A percentile compares a stretch with the other conserved stretches of the same genome.
phyloP scores from a whole-genome alignment of 2,888 invertebrate species.

The Ophioninae sp. region DNA sequence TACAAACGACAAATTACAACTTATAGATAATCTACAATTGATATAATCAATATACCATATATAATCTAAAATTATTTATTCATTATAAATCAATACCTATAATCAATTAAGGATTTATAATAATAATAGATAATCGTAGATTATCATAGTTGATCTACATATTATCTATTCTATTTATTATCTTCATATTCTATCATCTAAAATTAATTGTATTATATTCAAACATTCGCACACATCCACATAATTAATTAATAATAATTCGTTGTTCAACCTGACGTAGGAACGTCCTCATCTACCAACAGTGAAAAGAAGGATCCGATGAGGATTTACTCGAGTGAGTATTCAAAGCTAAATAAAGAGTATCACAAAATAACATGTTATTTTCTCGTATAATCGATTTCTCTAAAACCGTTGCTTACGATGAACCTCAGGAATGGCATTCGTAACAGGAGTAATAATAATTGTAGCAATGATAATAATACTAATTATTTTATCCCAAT shows the following conservation, averaged over 20 bases:
- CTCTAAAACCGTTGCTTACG: neutral
- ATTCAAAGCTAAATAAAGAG: conserved; percentile 26
- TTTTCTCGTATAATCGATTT: neutral
- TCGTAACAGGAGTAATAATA: conserved; percentile 8
- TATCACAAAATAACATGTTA: neutral
- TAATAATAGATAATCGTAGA: neutral
- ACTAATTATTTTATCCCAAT: neutral
- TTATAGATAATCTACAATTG: too few relatives aligned
- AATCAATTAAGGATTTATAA: neutral
- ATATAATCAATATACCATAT: too few relatives aligned
- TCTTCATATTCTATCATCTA: neutral
- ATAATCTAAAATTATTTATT: too few relatives aligned
- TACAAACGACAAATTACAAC: too few relatives aligned
- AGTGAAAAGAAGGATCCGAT: conserved; percentile 64
- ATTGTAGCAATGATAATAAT: neutral
- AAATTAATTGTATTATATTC: neutral
- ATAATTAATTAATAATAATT: too few relatives aligned
- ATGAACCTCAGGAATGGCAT: conserved; percentile 4
- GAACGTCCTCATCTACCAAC: neutral
- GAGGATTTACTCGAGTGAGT: conserved; percentile 76
- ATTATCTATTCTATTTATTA: neutral
- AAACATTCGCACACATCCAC: neutral
- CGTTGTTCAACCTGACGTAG: conserved; percentile 6
- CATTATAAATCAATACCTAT: too few relatives aligned
- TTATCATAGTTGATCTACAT: neutral